phyloP scores from a whole-genome alignment of 2,113 vertebrate genomes.

The Melanostigma gelatinosum region DNA sequence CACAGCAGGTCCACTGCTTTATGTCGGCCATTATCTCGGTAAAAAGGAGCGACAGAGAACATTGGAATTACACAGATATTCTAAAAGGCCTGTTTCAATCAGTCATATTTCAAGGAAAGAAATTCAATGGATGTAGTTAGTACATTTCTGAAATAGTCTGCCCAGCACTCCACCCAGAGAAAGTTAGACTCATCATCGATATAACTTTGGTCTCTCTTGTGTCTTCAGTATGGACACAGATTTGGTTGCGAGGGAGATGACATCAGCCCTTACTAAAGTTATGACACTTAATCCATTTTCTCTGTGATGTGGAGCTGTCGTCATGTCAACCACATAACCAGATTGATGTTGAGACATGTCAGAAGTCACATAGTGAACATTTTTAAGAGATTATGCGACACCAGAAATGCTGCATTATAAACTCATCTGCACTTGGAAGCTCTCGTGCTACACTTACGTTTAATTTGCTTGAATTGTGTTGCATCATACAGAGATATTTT shows the following conservation, averaged over 20 bases:
- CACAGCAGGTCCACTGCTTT: conserved; percentile 76
- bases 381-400: conserved; percentile 6
- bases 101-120: neutral
- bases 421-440: neutral
- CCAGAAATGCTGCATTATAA: neutral
- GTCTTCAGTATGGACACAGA: neutral
- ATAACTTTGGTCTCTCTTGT: neutral
- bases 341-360: neutral
- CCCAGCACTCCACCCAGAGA: neutral
- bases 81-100: neutral
- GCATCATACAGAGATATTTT: neutral
- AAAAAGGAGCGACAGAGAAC: conserved; percentile 1
- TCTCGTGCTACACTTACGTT: neutral
- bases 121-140: neutral
- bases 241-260: neutral
- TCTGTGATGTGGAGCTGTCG: neutral
- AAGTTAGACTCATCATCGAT: neutral
- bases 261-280: neutral
- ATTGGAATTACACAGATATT: neutral
- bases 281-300: neutral
- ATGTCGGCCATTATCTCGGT: conserved; percentile 56
- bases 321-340: neutral
- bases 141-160: neutral
- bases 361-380: neutral
- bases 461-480: neutral